Evolutionary conservation across 2,113 vertebrate species (phyloP).

Genomic region (Epinephelus lanceolatus): DNA sequence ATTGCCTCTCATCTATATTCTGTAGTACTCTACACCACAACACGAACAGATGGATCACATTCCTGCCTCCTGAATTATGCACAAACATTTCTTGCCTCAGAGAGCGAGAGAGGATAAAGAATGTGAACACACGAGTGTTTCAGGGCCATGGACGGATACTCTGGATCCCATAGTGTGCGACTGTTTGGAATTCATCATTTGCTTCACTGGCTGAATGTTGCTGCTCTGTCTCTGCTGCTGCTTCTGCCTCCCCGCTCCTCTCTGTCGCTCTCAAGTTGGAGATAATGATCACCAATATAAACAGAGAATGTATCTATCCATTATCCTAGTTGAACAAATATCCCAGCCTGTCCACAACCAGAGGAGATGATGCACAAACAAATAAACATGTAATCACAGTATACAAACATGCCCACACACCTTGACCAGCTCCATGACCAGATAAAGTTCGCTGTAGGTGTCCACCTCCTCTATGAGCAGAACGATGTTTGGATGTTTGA

Average conservation of each 20-base stretch:
- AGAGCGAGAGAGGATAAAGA: slow-evolving; percentile 63
- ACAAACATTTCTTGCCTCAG: slow-evolving; percentile 71
- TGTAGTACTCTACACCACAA: slow-evolving; percentile 73
- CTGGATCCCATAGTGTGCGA: slow-evolving; percentile 36
- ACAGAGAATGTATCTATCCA: neutral
- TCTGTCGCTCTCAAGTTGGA: slow-evolving; percentile 14
- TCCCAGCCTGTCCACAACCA: neutral
- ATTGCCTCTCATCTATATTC: slow-evolving; percentile 78
- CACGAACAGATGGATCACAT: slow-evolving; percentile 80
- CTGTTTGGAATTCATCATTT: slow-evolving; percentile 54
- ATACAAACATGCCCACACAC: slow-evolving; percentile 74
- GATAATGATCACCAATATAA: slow-evolving; percentile 42
- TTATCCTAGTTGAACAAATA: slow-evolving; percentile 2
- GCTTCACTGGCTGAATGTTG: slow-evolving; percentile 32
- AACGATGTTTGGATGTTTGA: slow-evolving; percentile 98
- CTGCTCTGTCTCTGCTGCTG: slow-evolving; percentile 32
- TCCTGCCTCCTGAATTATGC: slow-evolving; percentile 79
- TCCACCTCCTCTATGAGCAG: slow-evolving; percentile 99
- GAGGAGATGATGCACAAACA: slow-evolving; percentile 1
- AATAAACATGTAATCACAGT: neutral
- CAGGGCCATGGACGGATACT: slow-evolving; percentile 56
- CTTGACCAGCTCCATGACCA: slow-evolving; percentile 99
- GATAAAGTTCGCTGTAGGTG: slow-evolving; percentile 95
- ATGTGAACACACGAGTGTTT: slow-evolving; percentile 64
- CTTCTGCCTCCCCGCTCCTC: slow-evolving; percentile 1